Evolutionary conservation across 2,888 invertebrate species (phyloP), one percentile per base, ranked within the genome.

Genomic region (Cyaniris semiargus): DNA sequence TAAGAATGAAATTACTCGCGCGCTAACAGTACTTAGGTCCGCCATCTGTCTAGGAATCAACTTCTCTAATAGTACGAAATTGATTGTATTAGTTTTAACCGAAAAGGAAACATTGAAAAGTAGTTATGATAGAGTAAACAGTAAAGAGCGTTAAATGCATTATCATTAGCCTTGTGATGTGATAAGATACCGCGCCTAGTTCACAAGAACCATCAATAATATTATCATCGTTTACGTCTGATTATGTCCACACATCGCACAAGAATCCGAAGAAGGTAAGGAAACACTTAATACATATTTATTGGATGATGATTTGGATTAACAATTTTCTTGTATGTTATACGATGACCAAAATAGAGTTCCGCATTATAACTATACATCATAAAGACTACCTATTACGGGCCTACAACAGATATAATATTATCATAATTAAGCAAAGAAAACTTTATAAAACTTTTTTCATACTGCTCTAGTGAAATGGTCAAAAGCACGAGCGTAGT

Each of bases 141-240:
- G 8, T 58, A 21, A 21, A 58, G 27, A 27, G 66, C 23, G 27
- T 31, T 27, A 44, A 53, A 53, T 74, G 74, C 74, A 74, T 74
- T 74, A 74, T 74, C 74, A 53, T 21, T 48, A 53, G 53, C 74
- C 74, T 74, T 74, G 74, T 38, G 38, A 44, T 74, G 15, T 21
- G 74, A 74, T 74, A 74, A 74, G 74, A 53, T 74, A 72, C 72
- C n/a, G 38, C 44, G 27, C 66, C 71, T 66, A 70, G 76, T 70
- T 78, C 58, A 72, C 74, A 38, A 48, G 71, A 78, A 72, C 71
- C 48, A 70, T 77, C 77, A 75, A 75, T 77, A 77, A 77, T 60
- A 66, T 74, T 48, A 53, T 53, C 44, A 13, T 5, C 38, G 71
- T 74, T 53, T 74, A 72, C 23, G 44, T 74, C 53, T 8, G 66